These are phyloP conservation scores for Herminia tarsipennalis DNA, from an alignment of 2,888 invertebrate genomes.

Conservation along the genomic window DNA sequence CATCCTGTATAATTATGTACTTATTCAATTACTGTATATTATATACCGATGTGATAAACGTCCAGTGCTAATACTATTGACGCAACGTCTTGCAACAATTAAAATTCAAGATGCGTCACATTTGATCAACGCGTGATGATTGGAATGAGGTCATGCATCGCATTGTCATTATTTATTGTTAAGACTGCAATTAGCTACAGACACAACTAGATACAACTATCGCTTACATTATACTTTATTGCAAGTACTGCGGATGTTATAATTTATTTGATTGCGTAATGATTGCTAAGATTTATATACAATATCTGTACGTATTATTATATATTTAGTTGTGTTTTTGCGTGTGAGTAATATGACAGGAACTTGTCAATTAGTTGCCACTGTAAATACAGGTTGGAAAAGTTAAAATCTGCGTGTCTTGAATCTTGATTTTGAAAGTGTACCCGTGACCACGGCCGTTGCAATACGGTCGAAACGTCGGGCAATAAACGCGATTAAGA, in stretches of 20 bases:
- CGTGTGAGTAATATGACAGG: too few relatives aligned
- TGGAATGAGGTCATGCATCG: conserved; percentile 63
- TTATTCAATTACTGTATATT: conserved; percentile 22
- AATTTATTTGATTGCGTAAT: not conserved
- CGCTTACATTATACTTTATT: not conserved
- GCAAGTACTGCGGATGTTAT: not conserved
- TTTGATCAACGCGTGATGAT: conserved; percentile 55
- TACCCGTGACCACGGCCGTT: too few relatives aligned
- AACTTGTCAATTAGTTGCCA: too few relatives aligned
- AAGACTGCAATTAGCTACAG: conserved; percentile 44
- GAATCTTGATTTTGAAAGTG: too few relatives aligned
- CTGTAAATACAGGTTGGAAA: too few relatives aligned
- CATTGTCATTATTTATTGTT: conserved; percentile 63
- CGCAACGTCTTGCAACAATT: conserved; percentile 53
- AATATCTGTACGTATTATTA: too few relatives aligned
- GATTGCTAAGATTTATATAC: too few relatives aligned
- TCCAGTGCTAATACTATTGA: conserved; percentile 43
- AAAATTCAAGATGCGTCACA: conserved; percentile 59
- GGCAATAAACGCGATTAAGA: too few relatives aligned
- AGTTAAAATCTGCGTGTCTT: too few relatives aligned
- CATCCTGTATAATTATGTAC: conserved; percentile 11
- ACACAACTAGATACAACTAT: conserved; percentile 7
- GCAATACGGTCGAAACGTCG: too few relatives aligned
- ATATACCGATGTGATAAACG: conserved; percentile 23
- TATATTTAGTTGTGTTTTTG: too few relatives aligned